Evolutionary conservation across 2,888 invertebrate genomes (phyloP), one percentile per base, ranked within the genome.

Genomic region (Miltochrista miniata): DNA sequence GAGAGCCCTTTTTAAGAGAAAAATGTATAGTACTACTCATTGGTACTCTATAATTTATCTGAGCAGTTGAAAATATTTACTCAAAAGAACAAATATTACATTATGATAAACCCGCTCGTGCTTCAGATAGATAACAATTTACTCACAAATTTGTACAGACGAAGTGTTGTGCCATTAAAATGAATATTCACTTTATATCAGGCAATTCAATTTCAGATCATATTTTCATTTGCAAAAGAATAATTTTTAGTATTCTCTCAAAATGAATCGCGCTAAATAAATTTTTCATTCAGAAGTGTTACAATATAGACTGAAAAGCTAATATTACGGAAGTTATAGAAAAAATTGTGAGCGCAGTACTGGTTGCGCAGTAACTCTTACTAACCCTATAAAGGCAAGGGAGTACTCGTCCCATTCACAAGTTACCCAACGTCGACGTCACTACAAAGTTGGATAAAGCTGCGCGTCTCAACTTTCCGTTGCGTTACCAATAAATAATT

Each of bases 301-400:
- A 31, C n/a, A 33, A 24, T 38, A 31, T 11, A 39, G 33, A 43
- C 24, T 44, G 14, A 12, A 39, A 49, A 49, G 18, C 15, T 35
- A 11, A 51, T 42, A 40, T 59, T 55, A 54, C 57, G 70, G 70
- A 64, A 66, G 64, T 65, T 60, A 14, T 59, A 50, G 43, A 66
- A 52, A 58, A 64, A 56, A 62, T 61, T 59, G 56, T 58, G 59
- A 78, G 87, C 89, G 87, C 90, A 85, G 81, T 70, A 54, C 70
- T 73, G 79, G 76, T 68, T 90, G 90, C 90, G 90, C 90, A 89
- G 88, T 74, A 81, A 72, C 76, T 67, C 64, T 66, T 58, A 66
- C 70, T 64, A 69, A 69, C 74, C 81, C 73, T 90, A 90, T 90
- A 90, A 88, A 88, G 84, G 81, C 79, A 76, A 71, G 76, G 75